Conservation (phyloP, 2,797 vertebrate genomes). For the Mormyrops attenuatus region DNA sequence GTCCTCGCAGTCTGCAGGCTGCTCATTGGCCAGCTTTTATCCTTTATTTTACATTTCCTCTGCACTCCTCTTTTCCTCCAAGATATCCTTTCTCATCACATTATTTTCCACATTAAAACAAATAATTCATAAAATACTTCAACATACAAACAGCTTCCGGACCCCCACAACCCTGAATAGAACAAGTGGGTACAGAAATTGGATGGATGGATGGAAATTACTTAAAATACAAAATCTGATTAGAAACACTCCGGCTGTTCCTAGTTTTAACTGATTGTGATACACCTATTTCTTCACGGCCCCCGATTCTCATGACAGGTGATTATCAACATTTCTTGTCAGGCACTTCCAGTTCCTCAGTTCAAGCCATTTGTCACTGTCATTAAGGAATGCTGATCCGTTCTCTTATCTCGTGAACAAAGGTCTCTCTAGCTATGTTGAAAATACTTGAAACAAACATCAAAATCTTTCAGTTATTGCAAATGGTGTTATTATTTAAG, state of each 20-base stretch:
- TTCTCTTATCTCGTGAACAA: neutral
- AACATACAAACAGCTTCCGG: neutral
- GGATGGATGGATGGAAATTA: neutral
- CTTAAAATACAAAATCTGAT: neutral
- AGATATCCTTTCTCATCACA: neutral
- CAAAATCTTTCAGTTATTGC: neutral
- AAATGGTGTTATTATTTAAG: neutral
- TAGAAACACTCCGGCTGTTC: neutral
- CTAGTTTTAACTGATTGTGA: neutral
- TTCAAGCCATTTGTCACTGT: conserved; percentile 1
- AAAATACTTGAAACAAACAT: neutral
- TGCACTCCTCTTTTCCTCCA: neutral
- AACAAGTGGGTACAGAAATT: neutral
- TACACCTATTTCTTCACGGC: neutral
- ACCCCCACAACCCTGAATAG: neutral
- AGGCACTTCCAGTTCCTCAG: neutral
- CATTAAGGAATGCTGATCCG: neutral
- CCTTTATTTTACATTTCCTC: neutral
- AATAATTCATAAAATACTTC: neutral
- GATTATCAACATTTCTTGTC: neutral
- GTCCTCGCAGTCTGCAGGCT: neutral
- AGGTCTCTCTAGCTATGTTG: neutral
- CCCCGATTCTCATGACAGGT: neutral
- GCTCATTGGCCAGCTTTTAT: neutral
- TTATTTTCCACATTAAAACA: neutral